Evolutionary conservation across 2,888 invertebrate species (phyloP).

Genomic region (Idaea dimidiata): DNA sequence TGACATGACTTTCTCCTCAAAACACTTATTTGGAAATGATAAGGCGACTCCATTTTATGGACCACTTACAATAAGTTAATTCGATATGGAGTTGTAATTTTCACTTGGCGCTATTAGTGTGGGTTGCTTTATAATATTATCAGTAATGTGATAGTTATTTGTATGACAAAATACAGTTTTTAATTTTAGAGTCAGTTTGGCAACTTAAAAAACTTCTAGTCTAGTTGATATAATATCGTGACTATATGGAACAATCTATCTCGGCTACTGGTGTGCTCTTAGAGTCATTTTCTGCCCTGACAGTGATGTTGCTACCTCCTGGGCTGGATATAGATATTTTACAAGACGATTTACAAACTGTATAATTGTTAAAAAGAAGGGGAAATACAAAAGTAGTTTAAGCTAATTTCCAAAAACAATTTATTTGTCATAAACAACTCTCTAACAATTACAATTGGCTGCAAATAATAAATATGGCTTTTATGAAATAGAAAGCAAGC

Average conservation of each 20-base stretch:
- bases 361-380: no score
- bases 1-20: slow-evolving; percentile 47
- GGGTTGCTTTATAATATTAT: not conserved
- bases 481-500: not conserved
- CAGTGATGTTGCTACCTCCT: no score
- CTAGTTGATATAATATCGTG: no score
- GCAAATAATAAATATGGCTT: not conserved
- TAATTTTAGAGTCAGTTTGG: not conserved
- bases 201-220: no score
- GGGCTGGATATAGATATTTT: no score
- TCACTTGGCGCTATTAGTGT: slow-evolving; percentile 26
- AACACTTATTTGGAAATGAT: slow-evolving; percentile 53
- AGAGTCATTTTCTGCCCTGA: no score
- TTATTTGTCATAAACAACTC: no score
- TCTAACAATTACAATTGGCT: not conserved
- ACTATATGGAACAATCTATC: no score
- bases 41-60: slow-evolving; percentile 24
- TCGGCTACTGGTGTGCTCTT: no score
- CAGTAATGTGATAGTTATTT: not conserved
- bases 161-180: not conserved
- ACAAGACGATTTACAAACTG: no score
- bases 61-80: slow-evolving; percentile 18
- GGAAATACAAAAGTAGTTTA: no score
- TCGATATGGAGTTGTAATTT: slow-evolving; percentile 20
- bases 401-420: no score